Conservation (phyloP, 64 coral and sea anemone species). For the Catalaphyllia jardinei region DNA sequence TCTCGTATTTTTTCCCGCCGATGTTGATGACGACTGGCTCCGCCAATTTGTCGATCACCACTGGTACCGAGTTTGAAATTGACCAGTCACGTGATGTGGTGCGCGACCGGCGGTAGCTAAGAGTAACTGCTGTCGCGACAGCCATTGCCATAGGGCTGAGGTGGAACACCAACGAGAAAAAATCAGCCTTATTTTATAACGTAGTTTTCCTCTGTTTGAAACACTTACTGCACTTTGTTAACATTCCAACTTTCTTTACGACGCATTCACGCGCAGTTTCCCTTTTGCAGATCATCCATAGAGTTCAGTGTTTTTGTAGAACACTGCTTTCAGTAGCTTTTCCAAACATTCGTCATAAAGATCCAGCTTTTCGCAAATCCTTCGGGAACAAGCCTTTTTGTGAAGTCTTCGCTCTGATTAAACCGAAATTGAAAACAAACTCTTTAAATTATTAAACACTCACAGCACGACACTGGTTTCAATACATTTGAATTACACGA, state of each 20-base stretch:
- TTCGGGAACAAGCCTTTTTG: not conserved
- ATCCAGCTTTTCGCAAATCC: not conserved
- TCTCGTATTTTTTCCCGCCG: slow-evolving; percentile 87
- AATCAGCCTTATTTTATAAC: not conserved
- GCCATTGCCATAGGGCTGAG: slow-evolving; percentile 33
- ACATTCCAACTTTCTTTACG: not conserved
- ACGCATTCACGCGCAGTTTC: not conserved
- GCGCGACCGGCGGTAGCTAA: slow-evolving; percentile 37
- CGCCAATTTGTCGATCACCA: not conserved
- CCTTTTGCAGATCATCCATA: not conserved
- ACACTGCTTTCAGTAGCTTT: not conserved
- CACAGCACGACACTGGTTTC: slow-evolving; percentile 11
- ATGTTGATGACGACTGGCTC: slow-evolving; percentile 73
- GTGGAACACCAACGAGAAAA: not conserved
- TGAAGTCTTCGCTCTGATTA: slow-evolving; percentile 5
- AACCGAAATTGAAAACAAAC: slow-evolving; percentile 1
- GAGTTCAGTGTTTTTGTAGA: not conserved
- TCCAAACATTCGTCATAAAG: not conserved
- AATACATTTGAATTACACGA: not conserved
- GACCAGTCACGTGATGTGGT: slow-evolving; percentile 32
- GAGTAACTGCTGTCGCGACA: slow-evolving; percentile 28
- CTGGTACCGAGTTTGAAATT: not conserved
- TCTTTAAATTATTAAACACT: slow-evolving; percentile 34
- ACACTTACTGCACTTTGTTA: not conserved
- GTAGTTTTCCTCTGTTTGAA: not conserved